A percentile compares a stretch with the other conserved stretches of the same genome.
Evolutionary conservation across 2,888 invertebrate species (phyloP).

Genomic region (Hoplodrina ambigua): DNA sequence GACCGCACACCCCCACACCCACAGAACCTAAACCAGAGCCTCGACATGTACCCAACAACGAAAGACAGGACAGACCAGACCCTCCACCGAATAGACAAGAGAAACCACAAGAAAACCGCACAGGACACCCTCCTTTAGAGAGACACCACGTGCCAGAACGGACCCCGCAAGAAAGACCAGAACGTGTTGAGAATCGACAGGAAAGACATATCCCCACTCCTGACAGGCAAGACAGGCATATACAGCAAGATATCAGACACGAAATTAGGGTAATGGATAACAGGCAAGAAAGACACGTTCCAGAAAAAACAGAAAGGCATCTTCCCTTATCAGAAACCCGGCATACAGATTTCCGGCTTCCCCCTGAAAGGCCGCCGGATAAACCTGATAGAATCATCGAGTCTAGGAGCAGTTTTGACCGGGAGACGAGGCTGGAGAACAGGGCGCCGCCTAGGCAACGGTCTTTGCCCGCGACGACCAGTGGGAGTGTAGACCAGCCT

Average conservation of each 20-base stretch:
- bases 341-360: conserved; percentile 67
- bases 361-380: conserved; percentile 78
- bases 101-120: conserved; percentile 36
- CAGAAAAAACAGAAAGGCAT: conserved; percentile 57
- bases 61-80: conserved; percentile 59
- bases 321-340: conserved; percentile 56
- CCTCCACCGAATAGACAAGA: conserved; percentile 55
- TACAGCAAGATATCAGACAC: conserved; percentile 35
- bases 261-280: conserved; percentile 54
- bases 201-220: conserved; percentile 61
- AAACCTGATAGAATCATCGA: conserved; percentile 68
- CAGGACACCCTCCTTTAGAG: neutral
- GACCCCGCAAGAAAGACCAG: conserved; percentile 42
- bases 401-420: conserved; percentile 67
- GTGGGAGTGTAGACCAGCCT: conserved; percentile 81
- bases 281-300: conserved; percentile 37
- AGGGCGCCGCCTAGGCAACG: conserved; percentile 84
- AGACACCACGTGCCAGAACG: conserved; percentile 57
- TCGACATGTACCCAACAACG: conserved; percentile 43
- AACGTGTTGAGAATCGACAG: conserved; percentile 58
- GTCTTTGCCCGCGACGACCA: conserved; percentile 82
- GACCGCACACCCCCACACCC: conserved; percentile 64
- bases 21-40: conserved; percentile 61
- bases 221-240: conserved; percentile 55
- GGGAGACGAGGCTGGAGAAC: conserved; percentile 72